A percentile compares a stretch with the other conserved stretches of the same genome.
Conservation (phyloP, 2,797 vertebrate species). For the Zenarchopterus dispar region DNA sequence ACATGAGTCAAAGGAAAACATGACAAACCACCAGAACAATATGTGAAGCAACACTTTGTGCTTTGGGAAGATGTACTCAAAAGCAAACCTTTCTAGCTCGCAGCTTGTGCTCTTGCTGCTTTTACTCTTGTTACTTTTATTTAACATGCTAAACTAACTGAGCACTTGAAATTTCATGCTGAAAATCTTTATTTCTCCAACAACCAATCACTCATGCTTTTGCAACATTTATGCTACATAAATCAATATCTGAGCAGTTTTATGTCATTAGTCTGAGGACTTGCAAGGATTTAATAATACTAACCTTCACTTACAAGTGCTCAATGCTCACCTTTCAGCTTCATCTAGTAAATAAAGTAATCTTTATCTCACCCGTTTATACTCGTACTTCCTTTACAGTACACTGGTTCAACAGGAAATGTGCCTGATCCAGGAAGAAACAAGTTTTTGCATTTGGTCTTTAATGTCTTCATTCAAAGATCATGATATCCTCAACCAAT, state of each 20-base stretch:
- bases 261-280: background rate
- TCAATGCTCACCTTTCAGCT: background rate
- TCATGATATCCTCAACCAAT: slow-evolving; percentile 1
- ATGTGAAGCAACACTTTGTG: background rate
- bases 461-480: slow-evolving; percentile 6
- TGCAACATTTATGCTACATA: background rate
- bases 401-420: slow-evolving; percentile 31
- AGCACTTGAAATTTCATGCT: background rate
- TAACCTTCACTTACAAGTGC: too few relatives aligned
- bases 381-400: background rate
- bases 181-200: background rate
- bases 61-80: background rate
- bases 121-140: background rate
- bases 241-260: background rate
- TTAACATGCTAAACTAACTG: background rate
- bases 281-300: background rate
- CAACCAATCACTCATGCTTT: background rate
- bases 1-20: background rate
- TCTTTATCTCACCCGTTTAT: background rate
- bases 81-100: background rate
- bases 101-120: background rate
- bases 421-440: slow-evolving; percentile 26
- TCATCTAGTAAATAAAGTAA: background rate
- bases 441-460: slow-evolving; percentile 28
- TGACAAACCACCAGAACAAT: background rate